Conservation (phyloP, 2,113 vertebrate species). For the Myotis yumanensis region DNA sequence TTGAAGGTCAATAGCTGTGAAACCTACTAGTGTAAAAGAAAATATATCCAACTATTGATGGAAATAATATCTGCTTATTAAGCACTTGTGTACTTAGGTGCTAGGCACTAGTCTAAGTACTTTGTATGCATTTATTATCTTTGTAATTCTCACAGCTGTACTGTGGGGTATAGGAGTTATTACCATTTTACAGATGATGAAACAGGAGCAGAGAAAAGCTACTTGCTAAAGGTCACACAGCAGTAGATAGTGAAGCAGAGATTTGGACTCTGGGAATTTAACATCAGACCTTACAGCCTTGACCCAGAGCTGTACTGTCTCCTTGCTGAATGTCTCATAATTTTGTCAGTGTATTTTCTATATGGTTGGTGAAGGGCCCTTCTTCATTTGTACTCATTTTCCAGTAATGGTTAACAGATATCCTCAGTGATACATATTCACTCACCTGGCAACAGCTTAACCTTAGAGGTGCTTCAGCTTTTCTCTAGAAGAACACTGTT, state of each 20-base stretch:
- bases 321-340: background rate
- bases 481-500: background rate
- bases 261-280: background rate
- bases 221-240: background rate
- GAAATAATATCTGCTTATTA: background rate
- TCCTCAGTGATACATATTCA: background rate
- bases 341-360: background rate
- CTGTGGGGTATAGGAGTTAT: background rate
- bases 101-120: background rate
- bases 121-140: constrained; percentile 1
- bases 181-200: background rate
- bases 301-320: background rate
- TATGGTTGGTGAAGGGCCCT: background rate
- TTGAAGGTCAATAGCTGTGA: background rate
- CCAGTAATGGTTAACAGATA: background rate
- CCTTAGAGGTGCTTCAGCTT: background rate
- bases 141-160: background rate
- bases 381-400: background rate
- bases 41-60: background rate
- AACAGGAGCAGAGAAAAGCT: background rate
- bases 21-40: background rate
- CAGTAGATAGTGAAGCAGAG: background rate
- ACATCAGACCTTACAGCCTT: background rate
- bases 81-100: background rate
- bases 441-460: background rate